These are phyloP conservation scores for Galendromus occidentalis DNA, from an alignment of 1,140 invertebrate species.

Conservation along the genomic window DNA sequence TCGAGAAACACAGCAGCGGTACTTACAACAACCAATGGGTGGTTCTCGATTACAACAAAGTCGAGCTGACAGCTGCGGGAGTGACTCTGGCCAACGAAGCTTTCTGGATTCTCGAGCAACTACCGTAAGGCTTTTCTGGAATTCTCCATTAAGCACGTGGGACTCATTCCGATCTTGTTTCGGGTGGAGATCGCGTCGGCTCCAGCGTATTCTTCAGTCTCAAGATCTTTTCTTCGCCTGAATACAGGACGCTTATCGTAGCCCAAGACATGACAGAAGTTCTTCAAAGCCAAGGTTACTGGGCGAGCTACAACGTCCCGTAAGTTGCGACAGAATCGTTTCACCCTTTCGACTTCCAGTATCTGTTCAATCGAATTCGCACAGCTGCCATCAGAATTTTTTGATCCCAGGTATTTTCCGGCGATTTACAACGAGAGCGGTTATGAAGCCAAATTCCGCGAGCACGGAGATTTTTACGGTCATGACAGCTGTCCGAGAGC, in stretches of 20 bases:
- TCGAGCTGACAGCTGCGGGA: background rate
- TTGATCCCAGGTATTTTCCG: background rate
- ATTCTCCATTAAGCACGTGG: too few species aligned
- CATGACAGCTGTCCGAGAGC: background rate
- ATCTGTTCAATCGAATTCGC: too few species aligned
- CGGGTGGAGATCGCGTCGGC: too few species aligned
- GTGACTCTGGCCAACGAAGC: background rate
- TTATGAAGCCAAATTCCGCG: background rate
- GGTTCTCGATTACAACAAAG: background rate
- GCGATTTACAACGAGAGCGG: background rate
- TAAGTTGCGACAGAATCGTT: background rate
- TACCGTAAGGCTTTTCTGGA: background rate
- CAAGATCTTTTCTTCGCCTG: too few species aligned
- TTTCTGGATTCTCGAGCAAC: conserved; percentile 3
- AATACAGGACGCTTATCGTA: background rate
- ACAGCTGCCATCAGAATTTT: too few species aligned
- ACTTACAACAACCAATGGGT: conserved; percentile 7
- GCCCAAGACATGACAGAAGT: background rate
- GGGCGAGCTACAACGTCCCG: background rate
- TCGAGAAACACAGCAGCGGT: background rate
- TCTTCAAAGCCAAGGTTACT: background rate
- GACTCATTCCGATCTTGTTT: too few species aligned
- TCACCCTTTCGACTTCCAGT: too few species aligned
- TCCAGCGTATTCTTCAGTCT: too few species aligned
- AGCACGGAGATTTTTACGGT: background rate